Conservation (phyloP, 1,140 invertebrate species). For the Aphis craccivora region DNA sequence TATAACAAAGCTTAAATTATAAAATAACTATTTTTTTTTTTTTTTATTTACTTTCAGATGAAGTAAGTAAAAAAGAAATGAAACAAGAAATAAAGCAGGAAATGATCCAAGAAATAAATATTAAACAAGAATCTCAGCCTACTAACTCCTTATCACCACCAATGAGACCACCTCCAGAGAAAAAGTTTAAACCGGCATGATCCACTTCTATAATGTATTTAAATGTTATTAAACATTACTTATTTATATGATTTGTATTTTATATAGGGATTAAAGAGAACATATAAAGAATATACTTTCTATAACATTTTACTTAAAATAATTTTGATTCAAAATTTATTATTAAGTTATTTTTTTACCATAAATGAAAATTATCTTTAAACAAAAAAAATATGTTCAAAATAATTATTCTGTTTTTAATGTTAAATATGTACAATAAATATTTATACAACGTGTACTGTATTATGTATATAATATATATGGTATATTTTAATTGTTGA, state of each 20-base stretch:
- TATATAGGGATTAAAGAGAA: not conserved
- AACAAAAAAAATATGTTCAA: not conserved
- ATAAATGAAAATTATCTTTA: not conserved
- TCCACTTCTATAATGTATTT: slow-evolving; percentile 58
- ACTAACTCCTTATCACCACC: slow-evolving; percentile 47
- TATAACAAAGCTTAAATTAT: not conserved
- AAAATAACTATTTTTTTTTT: not conserved
- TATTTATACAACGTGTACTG: not conserved
- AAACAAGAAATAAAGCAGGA: slow-evolving; percentile 55
- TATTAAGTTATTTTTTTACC: not conserved
- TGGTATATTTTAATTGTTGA: not conserved
- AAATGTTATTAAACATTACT: not conserved
- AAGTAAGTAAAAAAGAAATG: slow-evolving; percentile 36
- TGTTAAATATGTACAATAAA: not conserved
- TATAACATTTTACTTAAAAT: not conserved
- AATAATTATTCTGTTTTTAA: not conserved
- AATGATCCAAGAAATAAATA: slow-evolving; percentile 36
- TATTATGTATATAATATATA: not conserved
- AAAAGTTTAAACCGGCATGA: slow-evolving; percentile 63
- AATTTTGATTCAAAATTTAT: not conserved
- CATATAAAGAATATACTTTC: not conserved
- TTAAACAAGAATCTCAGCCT: slow-evolving; percentile 45
- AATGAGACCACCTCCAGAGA: slow-evolving; percentile 66
- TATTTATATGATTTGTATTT: not conserved
- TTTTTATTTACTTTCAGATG: slow-evolving; percentile 2